A percentile compares a stretch with the other conserved stretches of the same genome.
Conservation (phyloP, 30 jellyfish, hydroid and myxozoan genomes). For the Aurelia aurita region DNA sequence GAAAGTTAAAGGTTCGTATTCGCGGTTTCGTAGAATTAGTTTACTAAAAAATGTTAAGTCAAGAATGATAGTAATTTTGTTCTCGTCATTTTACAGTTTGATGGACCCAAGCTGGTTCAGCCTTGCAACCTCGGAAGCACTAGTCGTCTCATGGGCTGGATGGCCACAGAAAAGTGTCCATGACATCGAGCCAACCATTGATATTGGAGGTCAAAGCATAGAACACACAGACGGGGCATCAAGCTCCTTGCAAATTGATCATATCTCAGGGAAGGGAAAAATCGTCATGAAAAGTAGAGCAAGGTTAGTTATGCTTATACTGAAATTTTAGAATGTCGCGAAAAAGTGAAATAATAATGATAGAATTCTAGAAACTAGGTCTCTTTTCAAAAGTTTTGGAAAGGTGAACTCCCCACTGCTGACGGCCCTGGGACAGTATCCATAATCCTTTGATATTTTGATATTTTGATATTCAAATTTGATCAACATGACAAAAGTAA, state of each 20-base stretch:
- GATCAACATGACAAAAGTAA: too few relatives aligned
- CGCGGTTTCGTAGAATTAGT: too few relatives aligned
- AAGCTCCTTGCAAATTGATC: conserved; percentile 49
- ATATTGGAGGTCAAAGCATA: conserved; percentile 82
- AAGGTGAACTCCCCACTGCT: too few relatives aligned
- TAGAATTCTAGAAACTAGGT: too few relatives aligned
- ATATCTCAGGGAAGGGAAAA: conserved; percentile 66
- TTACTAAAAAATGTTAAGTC: too few relatives aligned
- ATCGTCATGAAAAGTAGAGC: conserved; percentile 48
- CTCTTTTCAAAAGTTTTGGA: too few relatives aligned
- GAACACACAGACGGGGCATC: conserved; percentile 62
- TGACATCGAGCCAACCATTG: conserved; percentile 64
- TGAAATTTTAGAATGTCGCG: not conserved
- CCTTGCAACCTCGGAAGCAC: conserved; percentile 66
- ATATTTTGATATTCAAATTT: too few relatives aligned
- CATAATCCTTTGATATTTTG: too few relatives aligned
- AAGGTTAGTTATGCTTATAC: not conserved
- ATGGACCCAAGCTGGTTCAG: conserved; percentile 81
- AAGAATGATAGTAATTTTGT: too few relatives aligned
- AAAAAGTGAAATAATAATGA: too few relatives aligned
- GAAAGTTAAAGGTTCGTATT: too few relatives aligned
- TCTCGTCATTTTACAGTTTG: conserved; percentile 31
- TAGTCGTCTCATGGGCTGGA: conserved; percentile 90
- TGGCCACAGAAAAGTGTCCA: conserved; percentile 47
- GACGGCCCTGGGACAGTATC: too few relatives aligned